Conservation (phyloP, 2,113 vertebrate species). For the Semicossyphus pulcher region DNA sequence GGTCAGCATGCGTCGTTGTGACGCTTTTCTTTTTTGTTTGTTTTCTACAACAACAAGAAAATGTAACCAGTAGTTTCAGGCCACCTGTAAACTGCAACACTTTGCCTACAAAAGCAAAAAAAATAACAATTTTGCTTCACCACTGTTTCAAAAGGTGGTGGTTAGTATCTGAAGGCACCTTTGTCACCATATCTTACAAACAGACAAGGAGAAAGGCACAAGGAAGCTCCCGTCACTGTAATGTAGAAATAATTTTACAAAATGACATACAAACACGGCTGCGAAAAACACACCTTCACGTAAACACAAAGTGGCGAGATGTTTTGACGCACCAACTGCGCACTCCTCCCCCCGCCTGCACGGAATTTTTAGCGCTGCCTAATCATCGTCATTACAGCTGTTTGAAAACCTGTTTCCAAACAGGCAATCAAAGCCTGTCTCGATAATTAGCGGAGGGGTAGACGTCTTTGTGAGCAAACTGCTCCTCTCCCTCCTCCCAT, state of each 20-base stretch:
- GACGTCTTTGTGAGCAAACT: constrained; percentile 71
- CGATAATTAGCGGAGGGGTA: constrained; percentile 83
- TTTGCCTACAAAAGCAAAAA: constrained; percentile 16
- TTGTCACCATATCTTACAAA: constrained; percentile 24
- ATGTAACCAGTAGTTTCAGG: neutral
- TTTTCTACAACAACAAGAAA: neutral
- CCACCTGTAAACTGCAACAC: neutral
- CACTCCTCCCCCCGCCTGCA: constrained; percentile 36
- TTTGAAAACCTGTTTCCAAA: constrained; percentile 87
- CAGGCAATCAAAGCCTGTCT: constrained; percentile 85
- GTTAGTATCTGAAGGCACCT: constrained; percentile 34
- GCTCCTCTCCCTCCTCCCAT: constrained; percentile 67
- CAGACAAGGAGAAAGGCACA: constrained; percentile 11
- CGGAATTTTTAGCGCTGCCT: constrained; percentile 73
- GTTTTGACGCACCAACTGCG: constrained; percentile 44
- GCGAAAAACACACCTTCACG: constrained; percentile 18
- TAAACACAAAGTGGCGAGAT: constrained; percentile 58
- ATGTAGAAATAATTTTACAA: constrained; percentile 34
- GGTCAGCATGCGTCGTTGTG: no score
- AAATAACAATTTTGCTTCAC: constrained; percentile 31
- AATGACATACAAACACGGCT: constrained; percentile 35
- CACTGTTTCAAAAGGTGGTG: constrained; percentile 42
- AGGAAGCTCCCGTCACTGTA: neutral
- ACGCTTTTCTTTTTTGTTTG: no score
- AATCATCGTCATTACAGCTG: constrained; percentile 85